Evolutionary conservation across 2,888 invertebrate species (phyloP).

Genomic region (Crepidodera aurea): DNA sequence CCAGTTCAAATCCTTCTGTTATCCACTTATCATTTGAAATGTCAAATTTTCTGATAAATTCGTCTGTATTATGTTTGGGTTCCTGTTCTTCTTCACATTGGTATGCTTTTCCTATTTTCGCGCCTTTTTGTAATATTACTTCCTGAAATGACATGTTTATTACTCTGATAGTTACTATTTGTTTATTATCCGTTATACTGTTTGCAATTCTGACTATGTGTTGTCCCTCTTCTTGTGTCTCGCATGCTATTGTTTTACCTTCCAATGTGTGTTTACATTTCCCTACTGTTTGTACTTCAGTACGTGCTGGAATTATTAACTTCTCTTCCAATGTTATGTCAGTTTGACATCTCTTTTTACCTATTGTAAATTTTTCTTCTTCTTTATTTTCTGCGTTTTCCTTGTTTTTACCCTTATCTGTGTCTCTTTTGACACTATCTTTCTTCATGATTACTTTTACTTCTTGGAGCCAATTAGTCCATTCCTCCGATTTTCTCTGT

Average conservation of each 20-base stretch:
- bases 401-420: no score
- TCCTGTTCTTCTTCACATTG: not conserved
- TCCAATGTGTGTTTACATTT: not conserved
- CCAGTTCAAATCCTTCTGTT: constrained; percentile 22
- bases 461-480: not conserved
- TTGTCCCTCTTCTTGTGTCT: not conserved
- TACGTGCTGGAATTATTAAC: not conserved
- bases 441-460: not conserved
- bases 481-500: not conserved
- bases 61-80: not conserved
- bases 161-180: constrained; percentile 1
- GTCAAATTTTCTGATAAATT: not conserved
- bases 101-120: constrained; percentile 1
- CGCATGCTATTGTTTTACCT: not conserved
- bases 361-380: no score
- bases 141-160: not conserved
- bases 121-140: not conserved
- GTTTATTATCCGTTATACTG: not conserved
- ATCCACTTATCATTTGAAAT: constrained; percentile 16
- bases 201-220: not conserved
- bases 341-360: no score
- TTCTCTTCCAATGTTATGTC: not conserved
- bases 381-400: not conserved
- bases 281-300: not conserved
- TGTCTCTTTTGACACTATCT: no score